Percentiles rank a stretch among this genome's conserved stretches.
Evolutionary conservation across 2,888 invertebrate genomes (phyloP).

Genomic region (Oxytorus armatus): DNA sequence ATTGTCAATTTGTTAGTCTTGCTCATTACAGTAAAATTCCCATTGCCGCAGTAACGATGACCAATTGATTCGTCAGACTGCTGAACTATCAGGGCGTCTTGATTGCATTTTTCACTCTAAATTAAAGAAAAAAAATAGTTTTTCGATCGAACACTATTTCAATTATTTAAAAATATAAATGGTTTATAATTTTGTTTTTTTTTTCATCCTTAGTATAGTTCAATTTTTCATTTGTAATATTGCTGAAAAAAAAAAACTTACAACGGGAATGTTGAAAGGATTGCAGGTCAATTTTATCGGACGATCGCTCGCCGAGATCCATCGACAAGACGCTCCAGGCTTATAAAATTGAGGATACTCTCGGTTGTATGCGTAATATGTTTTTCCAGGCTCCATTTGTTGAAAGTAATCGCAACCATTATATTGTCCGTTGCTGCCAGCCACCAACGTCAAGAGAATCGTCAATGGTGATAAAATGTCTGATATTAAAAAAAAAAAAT

Average conservation of each 20-base stretch:
- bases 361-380: slow-evolving; percentile 85
- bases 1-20: slow-evolving; percentile 75
- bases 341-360: slow-evolving; percentile 85
- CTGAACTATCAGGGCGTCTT: slow-evolving; percentile 85
- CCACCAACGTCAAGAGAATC: slow-evolving; percentile 79
- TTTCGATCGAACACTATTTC: no score
- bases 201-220: neutral
- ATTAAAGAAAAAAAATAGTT: slow-evolving; percentile 62
- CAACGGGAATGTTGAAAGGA: slow-evolving; percentile 85
- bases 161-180: neutral
- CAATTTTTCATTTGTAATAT: neutral
- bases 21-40: slow-evolving; percentile 77
- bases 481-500: slow-evolving; percentile 69
- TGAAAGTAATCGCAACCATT: slow-evolving; percentile 85
- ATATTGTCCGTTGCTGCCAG: slow-evolving; percentile 75
- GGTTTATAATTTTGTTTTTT: no score
- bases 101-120: slow-evolving; percentile 84
- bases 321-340: slow-evolving; percentile 84
- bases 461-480: slow-evolving; percentile 70
- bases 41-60: slow-evolving; percentile 86
- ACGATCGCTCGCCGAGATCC: slow-evolving; percentile 85
- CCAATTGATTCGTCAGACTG: slow-evolving; percentile 85
- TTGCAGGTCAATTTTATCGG: slow-evolving; percentile 83
- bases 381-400: slow-evolving; percentile 79
- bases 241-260: slow-evolving; percentile 77